phyloP scores from a whole-genome alignment of 2,888 invertebrate species.

The Drosophila colorata region DNA sequence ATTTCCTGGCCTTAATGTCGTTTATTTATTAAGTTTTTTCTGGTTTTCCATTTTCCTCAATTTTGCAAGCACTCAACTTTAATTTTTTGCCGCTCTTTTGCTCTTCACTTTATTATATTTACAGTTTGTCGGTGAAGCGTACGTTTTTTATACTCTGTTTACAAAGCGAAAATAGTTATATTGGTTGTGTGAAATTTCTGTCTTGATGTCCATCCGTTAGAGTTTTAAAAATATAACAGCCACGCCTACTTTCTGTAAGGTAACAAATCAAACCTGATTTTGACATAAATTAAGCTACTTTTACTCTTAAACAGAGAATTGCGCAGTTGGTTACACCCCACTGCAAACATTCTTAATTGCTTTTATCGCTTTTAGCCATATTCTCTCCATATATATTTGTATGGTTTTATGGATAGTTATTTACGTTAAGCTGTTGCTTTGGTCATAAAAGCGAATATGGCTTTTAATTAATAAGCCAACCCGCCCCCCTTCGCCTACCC shows the following conservation, averaged over 20 bases:
- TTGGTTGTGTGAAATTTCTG: neutral
- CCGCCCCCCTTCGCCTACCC: no score
- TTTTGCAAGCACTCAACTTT: neutral
- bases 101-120: slow-evolving; percentile 11
- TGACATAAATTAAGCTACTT: neutral
- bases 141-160: neutral
- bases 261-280: no score
- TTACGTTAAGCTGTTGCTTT: slow-evolving; percentile 3
- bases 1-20: slow-evolving; percentile 1
- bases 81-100: neutral
- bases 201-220: no score
- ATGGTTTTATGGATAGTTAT: neutral
- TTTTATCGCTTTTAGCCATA: neutral
- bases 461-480: slow-evolving; percentile 36
- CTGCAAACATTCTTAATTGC: slow-evolving; percentile 13
- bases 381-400: neutral
- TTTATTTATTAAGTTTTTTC: slow-evolving; percentile 12
- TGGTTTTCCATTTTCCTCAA: slow-evolving; percentile 34
- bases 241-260: no score
- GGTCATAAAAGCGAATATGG: slow-evolving; percentile 20
- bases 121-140: neutral
- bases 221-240: no score
- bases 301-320: neutral
- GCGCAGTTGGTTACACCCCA: neutral
- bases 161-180: neutral